phyloP scores from a whole-genome alignment of 1,140 invertebrate genomes.

The Gonioctena quinquepunctata region DNA sequence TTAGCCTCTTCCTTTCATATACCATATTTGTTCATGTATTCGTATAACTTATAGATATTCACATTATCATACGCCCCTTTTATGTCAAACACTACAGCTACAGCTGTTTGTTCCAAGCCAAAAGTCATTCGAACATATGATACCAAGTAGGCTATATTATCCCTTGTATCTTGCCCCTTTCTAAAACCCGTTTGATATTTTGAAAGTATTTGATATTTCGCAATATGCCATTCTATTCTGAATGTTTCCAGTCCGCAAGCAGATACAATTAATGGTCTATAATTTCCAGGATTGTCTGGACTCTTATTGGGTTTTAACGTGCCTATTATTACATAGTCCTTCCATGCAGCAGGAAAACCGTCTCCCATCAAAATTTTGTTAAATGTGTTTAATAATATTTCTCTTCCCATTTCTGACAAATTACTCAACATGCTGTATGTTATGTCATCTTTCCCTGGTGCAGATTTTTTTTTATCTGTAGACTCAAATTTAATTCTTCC shows the following conservation, averaged over 20 bases:
- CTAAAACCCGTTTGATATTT: slow-evolving; percentile 6
- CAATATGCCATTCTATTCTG: slow-evolving; percentile 12
- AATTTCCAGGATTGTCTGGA: background rate
- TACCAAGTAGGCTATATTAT: background rate
- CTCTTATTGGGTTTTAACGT: slow-evolving; percentile 13
- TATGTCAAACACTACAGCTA: slow-evolving; percentile 15
- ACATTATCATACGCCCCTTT: slow-evolving; percentile 17
- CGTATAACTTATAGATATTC: background rate
- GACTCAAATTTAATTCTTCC: too few species aligned
- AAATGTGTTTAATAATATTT: background rate
- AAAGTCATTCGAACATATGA: background rate
- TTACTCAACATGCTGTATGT: slow-evolving; percentile 5
- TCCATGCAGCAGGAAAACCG: too few species aligned
- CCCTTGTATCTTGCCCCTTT: background rate
- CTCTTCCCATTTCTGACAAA: background rate
- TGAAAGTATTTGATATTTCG: background rate
- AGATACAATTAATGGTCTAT: background rate
- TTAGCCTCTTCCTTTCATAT: background rate
- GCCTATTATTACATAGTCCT: too few species aligned
- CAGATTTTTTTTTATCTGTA: slow-evolving; percentile 7
- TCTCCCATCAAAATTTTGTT: slow-evolving; percentile 1
- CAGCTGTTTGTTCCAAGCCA: background rate
- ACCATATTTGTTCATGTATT: background rate
- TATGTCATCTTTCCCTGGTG: background rate
- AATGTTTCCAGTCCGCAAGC: slow-evolving; percentile 1